Percentiles rank a stretch among this genome's conserved stretches.
phyloP scores from a whole-genome alignment of 2,113 vertebrate genomes.

The Seriola rivoliana region DNA sequence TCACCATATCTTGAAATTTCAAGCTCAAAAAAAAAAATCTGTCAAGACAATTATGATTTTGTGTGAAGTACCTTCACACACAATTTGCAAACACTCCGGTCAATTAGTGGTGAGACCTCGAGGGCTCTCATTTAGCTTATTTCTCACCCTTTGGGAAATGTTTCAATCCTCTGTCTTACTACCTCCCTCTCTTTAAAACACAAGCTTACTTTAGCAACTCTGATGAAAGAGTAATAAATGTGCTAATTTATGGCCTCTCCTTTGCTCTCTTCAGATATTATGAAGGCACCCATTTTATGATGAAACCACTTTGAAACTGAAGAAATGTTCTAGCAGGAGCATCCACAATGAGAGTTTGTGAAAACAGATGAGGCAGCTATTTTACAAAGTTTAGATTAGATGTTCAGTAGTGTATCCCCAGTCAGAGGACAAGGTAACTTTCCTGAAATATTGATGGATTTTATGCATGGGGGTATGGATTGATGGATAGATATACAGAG shows the following conservation, averaged over 20 bases:
- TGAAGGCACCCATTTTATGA: conserved; percentile 68
- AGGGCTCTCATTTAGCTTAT: conserved; percentile 50
- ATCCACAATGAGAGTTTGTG: conserved; percentile 39
- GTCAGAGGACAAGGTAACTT: conserved; percentile 36
- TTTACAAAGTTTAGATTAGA: conserved; percentile 55
- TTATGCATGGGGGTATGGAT: conserved; percentile 8
- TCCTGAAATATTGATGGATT: conserved; percentile 15
- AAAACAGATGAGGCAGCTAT: conserved; percentile 61
- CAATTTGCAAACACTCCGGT: conserved; percentile 49
- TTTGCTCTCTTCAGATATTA: conserved; percentile 60
- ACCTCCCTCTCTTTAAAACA: conserved; percentile 59
- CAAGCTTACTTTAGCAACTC: conserved; percentile 58
- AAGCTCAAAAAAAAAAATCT: conserved; percentile 12
- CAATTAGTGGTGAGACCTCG: conserved; percentile 51
- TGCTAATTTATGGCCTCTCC: conserved; percentile 65
- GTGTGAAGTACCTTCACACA: conserved; percentile 39
- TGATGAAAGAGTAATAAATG: conserved; percentile 75
- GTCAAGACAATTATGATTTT: conserved; percentile 42
- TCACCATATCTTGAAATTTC: not conserved
- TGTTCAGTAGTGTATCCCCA: conserved; percentile 4
- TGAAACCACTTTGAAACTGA: conserved; percentile 75
- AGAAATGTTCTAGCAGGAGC: conserved; percentile 53
- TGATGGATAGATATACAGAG: conserved; percentile 17
- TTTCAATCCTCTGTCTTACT: conserved; percentile 36
- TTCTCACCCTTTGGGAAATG: conserved; percentile 39